A percentile compares a stretch with the other conserved stretches of the same genome.
Conservation (phyloP, 2,113 vertebrate genomes). For the Rhodinocichla rosea region DNA sequence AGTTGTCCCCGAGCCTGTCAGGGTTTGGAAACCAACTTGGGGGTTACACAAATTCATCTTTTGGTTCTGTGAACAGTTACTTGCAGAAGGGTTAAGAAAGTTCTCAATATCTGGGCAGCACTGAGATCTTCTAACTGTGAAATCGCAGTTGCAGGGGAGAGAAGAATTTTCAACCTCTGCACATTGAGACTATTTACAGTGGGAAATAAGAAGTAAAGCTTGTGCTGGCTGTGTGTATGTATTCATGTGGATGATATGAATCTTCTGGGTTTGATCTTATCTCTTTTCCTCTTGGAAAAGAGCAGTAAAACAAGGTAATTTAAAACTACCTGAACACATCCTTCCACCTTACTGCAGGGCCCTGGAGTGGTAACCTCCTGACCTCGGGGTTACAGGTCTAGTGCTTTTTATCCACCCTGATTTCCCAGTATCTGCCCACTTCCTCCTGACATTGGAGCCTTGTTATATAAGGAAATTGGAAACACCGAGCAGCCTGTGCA, state of each 20-base stretch:
- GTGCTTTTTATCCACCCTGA: constrained; percentile 77
- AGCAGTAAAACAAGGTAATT: constrained; percentile 65
- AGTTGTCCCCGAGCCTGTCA: background rate
- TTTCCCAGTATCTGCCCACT: constrained; percentile 74
- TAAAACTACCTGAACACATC: constrained; percentile 78
- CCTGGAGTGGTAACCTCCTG: constrained; percentile 79
- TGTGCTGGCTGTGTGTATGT: background rate
- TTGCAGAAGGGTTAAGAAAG: background rate
- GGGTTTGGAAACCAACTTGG: background rate
- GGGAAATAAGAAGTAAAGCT: background rate
- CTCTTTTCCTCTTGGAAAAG: constrained; percentile 68
- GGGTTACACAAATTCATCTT: background rate
- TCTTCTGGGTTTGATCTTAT: constrained; percentile 64
- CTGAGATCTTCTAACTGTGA: background rate
- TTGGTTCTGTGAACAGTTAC: background rate
- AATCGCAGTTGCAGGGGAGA: background rate
- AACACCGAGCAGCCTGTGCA: constrained; percentile 70
- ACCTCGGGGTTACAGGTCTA: constrained; percentile 79
- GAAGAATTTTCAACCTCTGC: background rate
- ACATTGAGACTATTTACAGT: background rate
- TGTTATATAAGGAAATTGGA: constrained; percentile 89
- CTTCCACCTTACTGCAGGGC: constrained; percentile 75
- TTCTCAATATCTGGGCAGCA: background rate
- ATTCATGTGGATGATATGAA: background rate
- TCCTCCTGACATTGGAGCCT: constrained; percentile 77